These are phyloP conservation scores for Microtus ochrogaster DNA, from an alignment of 2,113 vertebrate species.

Conservation along the genomic window DNA sequence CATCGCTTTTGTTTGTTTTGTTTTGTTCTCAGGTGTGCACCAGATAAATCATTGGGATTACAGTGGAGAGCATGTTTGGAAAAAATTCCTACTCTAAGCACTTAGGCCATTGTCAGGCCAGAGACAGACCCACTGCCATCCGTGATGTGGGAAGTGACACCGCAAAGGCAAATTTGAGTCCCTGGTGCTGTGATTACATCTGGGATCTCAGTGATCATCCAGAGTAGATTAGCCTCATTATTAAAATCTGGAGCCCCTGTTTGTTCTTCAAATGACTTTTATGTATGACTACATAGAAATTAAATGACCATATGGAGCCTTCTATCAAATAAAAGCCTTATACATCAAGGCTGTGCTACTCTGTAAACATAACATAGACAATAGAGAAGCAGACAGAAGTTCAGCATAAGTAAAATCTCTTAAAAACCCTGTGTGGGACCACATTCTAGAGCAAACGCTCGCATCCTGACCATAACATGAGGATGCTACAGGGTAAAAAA, in stretches of 20 bases:
- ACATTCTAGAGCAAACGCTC: background rate
- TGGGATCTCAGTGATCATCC: background rate
- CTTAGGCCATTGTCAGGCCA: background rate
- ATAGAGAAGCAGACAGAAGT: background rate
- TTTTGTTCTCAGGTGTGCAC: background rate
- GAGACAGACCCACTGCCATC: background rate
- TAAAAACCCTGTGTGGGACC: background rate
- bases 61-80: background rate
- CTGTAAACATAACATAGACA: background rate
- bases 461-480: background rate
- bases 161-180: background rate
- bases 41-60: conserved; percentile 24
- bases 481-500: background rate
- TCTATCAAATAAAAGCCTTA: conserved; percentile 5
- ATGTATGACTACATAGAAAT: background rate
- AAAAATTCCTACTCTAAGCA: background rate
- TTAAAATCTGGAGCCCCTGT: background rate
- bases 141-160: background rate
- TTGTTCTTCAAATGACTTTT: conserved; percentile 2
- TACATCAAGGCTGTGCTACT: background rate
- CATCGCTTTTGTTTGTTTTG: background rate
- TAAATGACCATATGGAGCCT: background rate
- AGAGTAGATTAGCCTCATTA: background rate
- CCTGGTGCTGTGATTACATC: background rate
- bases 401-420: background rate